Base-by-base conservation (phyloP, 2,888 invertebrate species). In the Platypus cylindrus region DNA sequence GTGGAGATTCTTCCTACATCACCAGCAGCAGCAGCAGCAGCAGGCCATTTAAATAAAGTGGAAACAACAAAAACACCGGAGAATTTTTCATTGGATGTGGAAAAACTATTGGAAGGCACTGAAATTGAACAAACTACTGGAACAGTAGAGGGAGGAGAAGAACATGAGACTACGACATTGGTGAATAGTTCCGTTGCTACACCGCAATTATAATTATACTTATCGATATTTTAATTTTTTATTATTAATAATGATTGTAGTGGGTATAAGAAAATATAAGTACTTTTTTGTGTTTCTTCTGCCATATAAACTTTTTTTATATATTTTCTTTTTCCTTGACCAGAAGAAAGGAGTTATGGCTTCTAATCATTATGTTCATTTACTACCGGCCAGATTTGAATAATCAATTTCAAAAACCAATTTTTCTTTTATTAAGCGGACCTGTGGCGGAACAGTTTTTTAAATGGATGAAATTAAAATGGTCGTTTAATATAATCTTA, bases 61-160 rank as follows among this genome's bases (percentile, higher is more conserved):
- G 24, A 34, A 31, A 23, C 30, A 7, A 34, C 38, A 11, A 30
- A 26, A 20, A 20, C 31, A 3, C 38, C 38, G 1, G 34, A 38
- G 23, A 17, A 20, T 9, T n/a, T 9, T 5, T 9, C 3, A 14
- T 18, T 18, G 2, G 9, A 8, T 3, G n/a, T n/a, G 1, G 18
- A 27, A 5, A 11, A 11, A 17, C 9, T 9, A 3, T 17, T 26
- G 9, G 27, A 27, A 20, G 8, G 18, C 14, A 5, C 27, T 11
- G 20, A 26, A 18, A 18, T 18, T 3, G 18, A 24, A 20, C 20
- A 9, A 20, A 9, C 9, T 5, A 9, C 5, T 20, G 20, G 9
- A 20, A 20, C 20, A 20, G 20, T 20, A 9, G 7, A 20, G 20
- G 20, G 9, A 20, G 9, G 7, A 20, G 20, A 7, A 9, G 7